Percentiles rank a stretch among this genome's conserved stretches.
These are phyloP conservation scores for Gallinago solitaria DNA, from an alignment of 2,797 vertebrate species.

Conservation along the genomic window DNA sequence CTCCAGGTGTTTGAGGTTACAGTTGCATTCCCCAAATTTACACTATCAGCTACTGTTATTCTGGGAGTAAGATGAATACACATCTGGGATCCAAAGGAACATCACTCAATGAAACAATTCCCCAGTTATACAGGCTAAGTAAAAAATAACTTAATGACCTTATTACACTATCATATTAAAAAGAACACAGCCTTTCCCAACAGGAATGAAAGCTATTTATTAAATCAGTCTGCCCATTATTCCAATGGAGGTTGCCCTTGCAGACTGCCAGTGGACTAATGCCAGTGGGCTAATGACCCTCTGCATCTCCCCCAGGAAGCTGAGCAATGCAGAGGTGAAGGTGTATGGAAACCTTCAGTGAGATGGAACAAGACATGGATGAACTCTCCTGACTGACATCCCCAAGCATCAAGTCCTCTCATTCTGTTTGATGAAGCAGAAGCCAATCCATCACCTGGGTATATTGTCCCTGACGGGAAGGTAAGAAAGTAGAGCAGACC, in stretches of 20 bases:
- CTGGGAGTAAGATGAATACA: background rate
- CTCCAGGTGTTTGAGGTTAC: background rate
- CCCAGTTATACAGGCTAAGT: background rate
- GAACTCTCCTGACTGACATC: background rate
- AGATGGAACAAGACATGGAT: background rate
- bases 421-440: background rate
- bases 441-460: background rate
- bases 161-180: background rate
- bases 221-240: background rate
- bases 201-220: background rate
- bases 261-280: background rate
- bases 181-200: background rate
- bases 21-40: background rate
- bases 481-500: background rate
- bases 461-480: background rate
- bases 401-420: background rate
- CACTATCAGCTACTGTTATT: background rate
- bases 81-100: background rate
- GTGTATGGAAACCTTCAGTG: background rate
- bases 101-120: background rate
- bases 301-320: background rate
- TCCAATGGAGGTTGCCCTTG: background rate
- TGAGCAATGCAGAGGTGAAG: background rate
- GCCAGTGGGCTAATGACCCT: background rate
- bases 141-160: background rate